Percentiles rank a stretch among this genome's conserved stretches.
These are phyloP conservation scores for Eciton burchellii DNA, from an alignment of 1,140 invertebrate genomes.

Conservation along the genomic window DNA sequence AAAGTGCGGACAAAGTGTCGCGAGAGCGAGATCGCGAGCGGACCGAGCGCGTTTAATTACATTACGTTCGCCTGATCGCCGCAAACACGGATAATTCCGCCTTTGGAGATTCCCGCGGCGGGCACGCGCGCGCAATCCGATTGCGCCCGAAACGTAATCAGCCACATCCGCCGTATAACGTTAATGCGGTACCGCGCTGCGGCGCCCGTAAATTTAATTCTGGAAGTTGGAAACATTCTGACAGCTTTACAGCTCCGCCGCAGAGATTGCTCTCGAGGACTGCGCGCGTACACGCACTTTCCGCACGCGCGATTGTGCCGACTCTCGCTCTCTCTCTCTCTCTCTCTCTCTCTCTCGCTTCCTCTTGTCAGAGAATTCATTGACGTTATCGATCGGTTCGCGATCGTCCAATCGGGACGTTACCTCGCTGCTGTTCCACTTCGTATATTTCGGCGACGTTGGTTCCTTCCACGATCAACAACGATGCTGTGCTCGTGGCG, in stretches of 20 bases:
- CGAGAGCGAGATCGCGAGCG: not conserved
- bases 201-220: slow-evolving; percentile 28
- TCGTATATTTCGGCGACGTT: slow-evolving; percentile 10
- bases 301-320: not conserved
- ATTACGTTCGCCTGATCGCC: too few relatives aligned
- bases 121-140: not conserved
- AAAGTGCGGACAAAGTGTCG: too few relatives aligned
- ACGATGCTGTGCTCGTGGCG: not conserved
- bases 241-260: slow-evolving; percentile 6
- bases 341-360: slow-evolving; percentile 13
- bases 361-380: slow-evolving; percentile 28
- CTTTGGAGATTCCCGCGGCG: not conserved
- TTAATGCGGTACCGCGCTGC: not conserved
- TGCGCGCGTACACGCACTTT: not conserved
- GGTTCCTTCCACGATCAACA: not conserved
- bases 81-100: too few relatives aligned
- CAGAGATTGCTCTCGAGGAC: not conserved
- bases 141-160: not conserved
- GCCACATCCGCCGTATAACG: not conserved
- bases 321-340: slow-evolving; percentile 8
- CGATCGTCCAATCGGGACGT: slow-evolving; percentile 32
- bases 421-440: slow-evolving; percentile 19
- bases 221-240: not conserved
- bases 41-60: too few relatives aligned
- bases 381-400: slow-evolving; percentile 21